Conservation (phyloP, 2,888 invertebrate species). For the Furcula furcula region DNA sequence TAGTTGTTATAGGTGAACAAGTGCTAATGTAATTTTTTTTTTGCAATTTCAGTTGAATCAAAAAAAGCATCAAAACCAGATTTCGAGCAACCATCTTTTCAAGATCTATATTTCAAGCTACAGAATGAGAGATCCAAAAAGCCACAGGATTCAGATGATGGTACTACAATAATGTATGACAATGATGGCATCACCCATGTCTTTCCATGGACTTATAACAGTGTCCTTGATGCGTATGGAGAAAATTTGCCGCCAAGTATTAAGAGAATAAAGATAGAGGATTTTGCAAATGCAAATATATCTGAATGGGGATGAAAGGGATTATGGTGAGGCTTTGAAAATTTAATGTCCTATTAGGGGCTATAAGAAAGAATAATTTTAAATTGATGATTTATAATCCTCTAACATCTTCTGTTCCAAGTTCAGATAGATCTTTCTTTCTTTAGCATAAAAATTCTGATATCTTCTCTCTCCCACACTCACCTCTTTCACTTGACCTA, state of each 20-base stretch:
- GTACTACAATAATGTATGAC: conserved; percentile 50
- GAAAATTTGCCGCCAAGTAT: conserved; percentile 83
- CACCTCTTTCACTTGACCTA: too few species aligned
- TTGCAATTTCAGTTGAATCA: conserved; percentile 45
- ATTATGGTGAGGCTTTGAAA: neutral
- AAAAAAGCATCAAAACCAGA: conserved; percentile 32
- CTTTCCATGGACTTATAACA: conserved; percentile 81
- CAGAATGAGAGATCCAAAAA: conserved; percentile 43
- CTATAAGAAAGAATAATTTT: too few species aligned
- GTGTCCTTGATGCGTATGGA: conserved; percentile 61
- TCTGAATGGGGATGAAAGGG: conserved; percentile 78
- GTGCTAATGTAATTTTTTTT: too few species aligned
- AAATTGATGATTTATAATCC: too few species aligned
- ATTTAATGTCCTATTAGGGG: too few species aligned
- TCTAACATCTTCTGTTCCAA: too few species aligned
- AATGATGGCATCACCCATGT: conserved; percentile 59
- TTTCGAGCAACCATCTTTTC: conserved; percentile 44
- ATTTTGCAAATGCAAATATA: conserved; percentile 72
- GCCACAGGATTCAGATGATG: conserved; percentile 17
- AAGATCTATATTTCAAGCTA: conserved; percentile 57
- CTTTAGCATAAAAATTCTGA: too few species aligned
- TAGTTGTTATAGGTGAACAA: too few species aligned
- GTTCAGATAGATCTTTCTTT: too few species aligned
- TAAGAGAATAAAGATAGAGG: conserved; percentile 76
- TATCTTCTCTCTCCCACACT: too few species aligned